Evolutionary conservation across 2,888 invertebrate genomes (phyloP).

Genomic region (Dyspetes luteomarginatus): DNA sequence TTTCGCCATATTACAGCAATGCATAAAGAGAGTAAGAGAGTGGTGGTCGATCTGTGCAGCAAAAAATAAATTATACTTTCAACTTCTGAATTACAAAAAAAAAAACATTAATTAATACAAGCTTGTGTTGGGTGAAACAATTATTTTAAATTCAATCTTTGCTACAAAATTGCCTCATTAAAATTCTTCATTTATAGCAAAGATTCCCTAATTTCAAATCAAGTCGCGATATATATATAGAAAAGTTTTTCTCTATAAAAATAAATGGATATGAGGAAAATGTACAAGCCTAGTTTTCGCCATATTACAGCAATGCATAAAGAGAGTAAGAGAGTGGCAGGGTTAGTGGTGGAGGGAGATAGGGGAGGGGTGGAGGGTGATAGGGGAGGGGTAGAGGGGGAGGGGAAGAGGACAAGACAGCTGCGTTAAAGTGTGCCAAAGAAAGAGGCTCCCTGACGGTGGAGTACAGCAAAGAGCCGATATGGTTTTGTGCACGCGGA

Average conservation of each 20-base stretch:
- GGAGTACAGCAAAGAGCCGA: constrained; percentile 35
- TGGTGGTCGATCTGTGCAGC: too few relatives aligned
- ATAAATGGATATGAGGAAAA: constrained; percentile 49
- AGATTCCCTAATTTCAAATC: too few relatives aligned
- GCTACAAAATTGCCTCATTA: too few relatives aligned
- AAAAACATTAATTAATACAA: too few relatives aligned
- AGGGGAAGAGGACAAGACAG: constrained; percentile 27
- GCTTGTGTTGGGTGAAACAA: too few relatives aligned
- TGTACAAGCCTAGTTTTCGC: constrained; percentile 69
- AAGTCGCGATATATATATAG: too few relatives aligned
- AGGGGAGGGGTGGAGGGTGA: constrained; percentile 32
- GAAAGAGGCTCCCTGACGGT: constrained; percentile 57
- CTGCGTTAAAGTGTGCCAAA: constrained; percentile 61
- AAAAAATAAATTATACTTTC: too few relatives aligned
- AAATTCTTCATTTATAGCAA: too few relatives aligned
- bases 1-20: constrained; percentile 57
- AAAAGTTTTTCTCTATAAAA: too few relatives aligned
- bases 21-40: constrained; percentile 1
- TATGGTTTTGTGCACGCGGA: constrained; percentile 44
- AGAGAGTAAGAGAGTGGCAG: constrained; percentile 3
- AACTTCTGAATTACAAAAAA: too few relatives aligned
- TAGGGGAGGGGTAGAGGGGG: constrained; percentile 27
- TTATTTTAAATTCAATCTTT: too few relatives aligned
- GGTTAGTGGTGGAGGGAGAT: constrained; percentile 39
- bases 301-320: constrained; percentile 22